Percentiles rank a stretch among this genome's conserved stretches.
These are phyloP conservation scores for Eremobia ochroleuca DNA, from an alignment of 2,888 invertebrate genomes.

Conservation along the genomic window DNA sequence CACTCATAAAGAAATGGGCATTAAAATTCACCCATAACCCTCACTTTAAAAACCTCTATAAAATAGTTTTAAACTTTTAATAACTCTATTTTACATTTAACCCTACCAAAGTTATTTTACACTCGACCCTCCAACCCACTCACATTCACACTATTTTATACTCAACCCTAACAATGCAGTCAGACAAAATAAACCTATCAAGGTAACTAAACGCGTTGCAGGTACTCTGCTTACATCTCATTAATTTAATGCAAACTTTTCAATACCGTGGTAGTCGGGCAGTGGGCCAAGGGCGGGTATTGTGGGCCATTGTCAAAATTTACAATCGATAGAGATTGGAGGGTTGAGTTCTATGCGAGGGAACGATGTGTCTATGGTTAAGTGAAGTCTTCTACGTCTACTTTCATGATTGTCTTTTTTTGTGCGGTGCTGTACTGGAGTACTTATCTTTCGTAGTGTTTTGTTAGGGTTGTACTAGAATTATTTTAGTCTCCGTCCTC, in stretches of 20 bases:
- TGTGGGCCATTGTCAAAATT: slow-evolving; percentile 65
- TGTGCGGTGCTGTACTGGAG: too few species aligned
- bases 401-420: background rate
- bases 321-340: slow-evolving; percentile 57
- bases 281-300: slow-evolving; percentile 66
- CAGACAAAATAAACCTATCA: slow-evolving; percentile 10
- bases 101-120: background rate
- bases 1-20: background rate
- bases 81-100: background rate
- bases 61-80: background rate
- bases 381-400: slow-evolving; percentile 5
- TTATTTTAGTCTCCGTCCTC: background rate
- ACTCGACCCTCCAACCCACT: background rate
- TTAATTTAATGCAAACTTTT: slow-evolving; percentile 49
- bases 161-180: slow-evolving; percentile 22
- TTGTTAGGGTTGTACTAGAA: background rate
- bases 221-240: slow-evolving; percentile 1
- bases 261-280: slow-evolving; percentile 42
- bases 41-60: background rate
- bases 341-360: slow-evolving; percentile 27
- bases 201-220: slow-evolving; percentile 16
- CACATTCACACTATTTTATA: background rate
- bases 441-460: background rate
- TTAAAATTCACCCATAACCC: background rate
- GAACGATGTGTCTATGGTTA: slow-evolving; percentile 8